Evolutionary conservation across 2,797 vertebrate genomes (phyloP).

Genomic region (Bradypodion pumilum): DNA sequence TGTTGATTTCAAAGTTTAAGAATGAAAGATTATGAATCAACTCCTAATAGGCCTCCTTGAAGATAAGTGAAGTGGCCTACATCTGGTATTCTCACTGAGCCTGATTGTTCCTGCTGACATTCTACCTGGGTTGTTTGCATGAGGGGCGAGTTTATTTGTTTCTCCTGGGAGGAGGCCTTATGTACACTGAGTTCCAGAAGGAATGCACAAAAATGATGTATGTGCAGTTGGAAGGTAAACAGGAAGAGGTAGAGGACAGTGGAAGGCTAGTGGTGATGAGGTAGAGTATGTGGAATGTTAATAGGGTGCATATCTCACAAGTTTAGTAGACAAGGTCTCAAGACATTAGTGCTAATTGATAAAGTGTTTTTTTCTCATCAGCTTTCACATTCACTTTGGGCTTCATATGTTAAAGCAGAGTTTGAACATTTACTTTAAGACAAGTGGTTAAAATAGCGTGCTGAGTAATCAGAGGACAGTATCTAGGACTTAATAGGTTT

Average conservation of each 20-base stretch:
- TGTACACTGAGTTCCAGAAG: background rate
- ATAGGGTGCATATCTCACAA: background rate
- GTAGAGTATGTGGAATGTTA: slow-evolving; percentile 3
- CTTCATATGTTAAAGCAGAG: background rate
- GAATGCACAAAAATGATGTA: background rate
- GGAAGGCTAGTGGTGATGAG: background rate
- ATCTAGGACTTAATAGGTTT: background rate
- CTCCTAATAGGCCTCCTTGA: background rate
- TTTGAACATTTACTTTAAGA: background rate
- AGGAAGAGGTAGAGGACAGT: background rate
- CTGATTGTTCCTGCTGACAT: background rate
- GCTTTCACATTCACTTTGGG: background rate
- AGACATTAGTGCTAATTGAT: background rate
- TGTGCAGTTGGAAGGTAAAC: background rate
- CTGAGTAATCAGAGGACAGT: background rate
- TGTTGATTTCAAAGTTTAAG: background rate
- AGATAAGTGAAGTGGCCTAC: background rate
- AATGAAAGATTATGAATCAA: background rate
- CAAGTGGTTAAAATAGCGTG: background rate
- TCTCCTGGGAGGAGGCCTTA: slow-evolving; percentile 4
- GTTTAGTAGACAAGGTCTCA: background rate
- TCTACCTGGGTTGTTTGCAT: background rate
- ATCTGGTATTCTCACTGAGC: background rate
- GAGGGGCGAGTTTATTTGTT: slow-evolving; percentile 9
- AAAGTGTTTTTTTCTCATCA: background rate